These are phyloP conservation scores for Muntiacus muntjak DNA, from an alignment of 2,113 vertebrate species.

Conservation along the genomic window DNA sequence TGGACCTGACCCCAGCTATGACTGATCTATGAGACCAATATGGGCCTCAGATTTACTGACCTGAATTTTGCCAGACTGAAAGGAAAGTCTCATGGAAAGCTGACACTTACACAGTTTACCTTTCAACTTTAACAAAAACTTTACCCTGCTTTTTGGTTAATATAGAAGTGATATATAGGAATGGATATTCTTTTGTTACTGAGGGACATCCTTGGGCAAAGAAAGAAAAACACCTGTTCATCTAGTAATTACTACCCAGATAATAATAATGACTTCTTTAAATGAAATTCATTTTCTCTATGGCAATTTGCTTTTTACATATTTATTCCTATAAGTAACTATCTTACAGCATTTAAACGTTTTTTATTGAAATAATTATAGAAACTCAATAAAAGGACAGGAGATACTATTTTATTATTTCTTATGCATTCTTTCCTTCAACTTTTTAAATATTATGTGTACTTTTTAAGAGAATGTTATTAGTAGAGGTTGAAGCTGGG, in stretches of 20 bases:
- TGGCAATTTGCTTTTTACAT: not conserved
- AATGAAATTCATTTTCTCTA: not conserved
- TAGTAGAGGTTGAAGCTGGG: not conserved
- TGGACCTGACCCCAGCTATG: constrained; percentile 16
- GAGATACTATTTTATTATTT: not conserved
- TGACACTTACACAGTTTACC: not conserved
- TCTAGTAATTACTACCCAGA: not conserved
- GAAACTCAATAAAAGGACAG: not conserved
- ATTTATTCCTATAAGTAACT: not conserved
- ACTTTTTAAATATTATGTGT: not conserved
- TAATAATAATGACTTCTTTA: not conserved
- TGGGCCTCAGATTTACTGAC: constrained; percentile 16
- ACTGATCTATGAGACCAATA: not conserved
- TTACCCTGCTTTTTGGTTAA: not conserved
- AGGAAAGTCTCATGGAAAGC: not conserved
- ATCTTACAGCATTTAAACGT: not conserved
- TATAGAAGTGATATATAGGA: not conserved
- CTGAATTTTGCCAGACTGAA: constrained; percentile 43
- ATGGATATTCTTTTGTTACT: not conserved
- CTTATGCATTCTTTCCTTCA: not conserved
- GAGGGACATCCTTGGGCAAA: not conserved
- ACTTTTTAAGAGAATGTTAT: not conserved
- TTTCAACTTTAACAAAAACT: constrained; percentile 3
- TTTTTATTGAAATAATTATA: constrained; percentile 8
- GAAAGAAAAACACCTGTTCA: not conserved